These are phyloP conservation scores for Morpho achilles DNA, from an alignment of 2,888 invertebrate genomes.

Conservation along the genomic window DNA sequence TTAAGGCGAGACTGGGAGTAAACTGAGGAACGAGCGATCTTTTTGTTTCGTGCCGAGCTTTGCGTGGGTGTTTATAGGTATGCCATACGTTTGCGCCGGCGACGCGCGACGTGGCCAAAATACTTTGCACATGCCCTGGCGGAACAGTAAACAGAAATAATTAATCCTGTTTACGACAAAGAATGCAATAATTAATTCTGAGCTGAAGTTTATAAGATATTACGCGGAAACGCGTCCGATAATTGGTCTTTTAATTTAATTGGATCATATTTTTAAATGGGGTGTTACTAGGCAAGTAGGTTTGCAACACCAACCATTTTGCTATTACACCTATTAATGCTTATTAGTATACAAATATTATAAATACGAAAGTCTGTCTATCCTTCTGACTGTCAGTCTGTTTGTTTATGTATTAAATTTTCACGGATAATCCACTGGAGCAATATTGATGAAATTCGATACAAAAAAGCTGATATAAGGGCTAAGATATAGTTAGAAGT, in stretches of 20 bases:
- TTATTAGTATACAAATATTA: too few species aligned
- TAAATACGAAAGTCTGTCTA: too few species aligned
- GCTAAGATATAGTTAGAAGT: too few species aligned
- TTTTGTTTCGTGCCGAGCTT: conserved; percentile 60
- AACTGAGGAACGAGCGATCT: conserved; percentile 51
- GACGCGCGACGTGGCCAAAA: conserved; percentile 52
- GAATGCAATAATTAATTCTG: conserved; percentile 15
- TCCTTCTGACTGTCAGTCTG: too few species aligned
- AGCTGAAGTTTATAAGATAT: conserved; percentile 9
- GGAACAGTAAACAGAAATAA: conserved; percentile 46
- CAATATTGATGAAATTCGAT: too few species aligned
- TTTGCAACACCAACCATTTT: too few species aligned
- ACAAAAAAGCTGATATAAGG: too few species aligned
- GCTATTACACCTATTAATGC: too few species aligned
- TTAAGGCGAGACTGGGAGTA: conserved; percentile 55
- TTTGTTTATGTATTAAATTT: too few species aligned
- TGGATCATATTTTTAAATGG: not conserved
- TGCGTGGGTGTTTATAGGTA: conserved; percentile 55
- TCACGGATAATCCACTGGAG: too few species aligned
- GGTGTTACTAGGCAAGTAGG: too few species aligned
- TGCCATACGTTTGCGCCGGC: conserved; percentile 48
- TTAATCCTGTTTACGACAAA: conserved; percentile 26
- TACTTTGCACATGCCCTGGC: conserved; percentile 63
- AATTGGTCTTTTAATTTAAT: conserved; percentile 4
- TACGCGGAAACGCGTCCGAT: conserved; percentile 14